Base-by-base conservation (phyloP, 2,797 vertebrate species). In the Fringilla coelebs region DNA sequence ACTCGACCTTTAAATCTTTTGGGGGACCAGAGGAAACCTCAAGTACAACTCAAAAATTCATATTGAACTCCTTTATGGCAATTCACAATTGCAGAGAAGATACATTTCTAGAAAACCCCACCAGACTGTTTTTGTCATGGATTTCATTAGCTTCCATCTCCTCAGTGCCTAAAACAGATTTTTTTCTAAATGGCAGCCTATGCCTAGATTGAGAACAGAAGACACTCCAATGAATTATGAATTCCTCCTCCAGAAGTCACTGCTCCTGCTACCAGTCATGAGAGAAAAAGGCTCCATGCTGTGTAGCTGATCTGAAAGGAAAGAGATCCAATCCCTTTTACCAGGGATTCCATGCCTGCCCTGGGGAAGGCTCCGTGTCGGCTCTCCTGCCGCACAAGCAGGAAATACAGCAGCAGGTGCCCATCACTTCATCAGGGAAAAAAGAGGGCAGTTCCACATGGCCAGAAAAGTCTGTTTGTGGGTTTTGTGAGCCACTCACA, bases 311-410 rank as follows among this genome's bases (percentile, higher is more conserved):
- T 55, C n/a, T 38, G 65, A 88, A 61, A 83, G 18, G 11, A 14
- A 49, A 48, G 9, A 10, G 32, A 52, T 68, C 48, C 48, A 49
- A 49, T 17, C 17, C 29, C 24, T 79, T 89, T 38, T 10, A 38
- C 17, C 38, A 41, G 20, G 40, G 31, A 68, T 62, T 36, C 55
- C 52, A 52, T 11, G n/a, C 31, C 32, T 46, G 68, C 24, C 18
- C 19, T 0, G 2, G 43, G 51, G 36, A 81, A 46, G 11, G 22
- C n/a, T 38, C 16, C 1, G 0, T 9, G 49, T 10, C n/a, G 17
- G 28, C 31, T 66, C 49, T 49, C 24, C 32, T 72, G 29, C 17
- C 52, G 75, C 32, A 41, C 12, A 58, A 43, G 12, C 14, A 41
- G 21, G 31, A 16, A 67, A 75, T 20, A 24, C 3, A 74, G 26